Evolutionary conservation across 2,888 invertebrate species (phyloP), one percentile per base, ranked within the genome.

Genomic region (Morpho deidamia): DNA sequence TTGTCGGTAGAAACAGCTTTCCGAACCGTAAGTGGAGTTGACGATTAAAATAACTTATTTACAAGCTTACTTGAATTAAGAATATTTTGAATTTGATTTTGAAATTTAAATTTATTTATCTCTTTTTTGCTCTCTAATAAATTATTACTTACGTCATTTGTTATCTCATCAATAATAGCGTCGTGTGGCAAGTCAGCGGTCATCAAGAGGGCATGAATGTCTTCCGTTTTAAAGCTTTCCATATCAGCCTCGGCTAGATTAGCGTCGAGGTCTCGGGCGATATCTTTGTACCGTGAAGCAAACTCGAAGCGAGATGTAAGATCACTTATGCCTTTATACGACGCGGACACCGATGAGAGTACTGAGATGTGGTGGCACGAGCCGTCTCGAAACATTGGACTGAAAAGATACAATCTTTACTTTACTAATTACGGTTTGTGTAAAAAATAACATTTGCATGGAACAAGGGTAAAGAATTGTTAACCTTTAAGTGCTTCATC

Each of bases 241-340:
- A 97, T 97, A 83, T 97, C 97, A 54, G 97, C 96, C 84, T 97
- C 96, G 41, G 97, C 97, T 71, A 97, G 92, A 83, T 97, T 97
- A 59, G 96, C 97, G 85, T 97, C 97, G 84, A 97, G 92, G 80
- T 97, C 96, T 76, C 95, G 92, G 39, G 96, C 94, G 72, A 97
- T 89, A 75, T 95, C 95, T 82, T 97, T 96, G 81, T 97, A 96
- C 71, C 95, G 95, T 42, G 92, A 91, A 9, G 86, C 85, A 73
- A 85, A 89, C 65, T 89, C 89, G 72, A 89, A 87, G 53, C 85
- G 81, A 39, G 90, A 87, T 42, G 88, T 79, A 61, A 92, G 81
- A 68, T 92, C 92, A 64, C 92, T 91, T 77, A 92, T 89, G 55
- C 94, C 94, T 74, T 94, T 94, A 78, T 96, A 95, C 4, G 95